Evolutionary conservation across 2,113 vertebrate genomes (phyloP), one percentile per base, ranked within the genome.

Genomic region (Thinocorus orbignyianus): DNA sequence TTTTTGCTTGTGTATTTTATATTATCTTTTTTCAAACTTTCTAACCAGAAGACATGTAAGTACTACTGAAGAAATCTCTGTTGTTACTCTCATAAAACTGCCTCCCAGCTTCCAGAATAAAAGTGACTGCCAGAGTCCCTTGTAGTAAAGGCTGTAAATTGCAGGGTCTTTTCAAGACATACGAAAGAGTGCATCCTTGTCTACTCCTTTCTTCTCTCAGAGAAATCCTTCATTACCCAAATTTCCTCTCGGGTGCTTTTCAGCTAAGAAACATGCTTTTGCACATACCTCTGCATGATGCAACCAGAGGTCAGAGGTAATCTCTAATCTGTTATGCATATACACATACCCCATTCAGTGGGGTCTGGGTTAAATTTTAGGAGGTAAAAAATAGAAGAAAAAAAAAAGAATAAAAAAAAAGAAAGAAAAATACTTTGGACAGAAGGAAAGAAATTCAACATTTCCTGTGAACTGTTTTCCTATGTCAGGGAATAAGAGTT

Each of bases 381-480:
- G 2, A 6, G 1, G 0, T 3, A 2, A 17, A 19, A 17, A 19
- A 9, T 4, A 9, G 7, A 20, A 6, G 4, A 8, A 30, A 49
- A 49, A 24, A 49, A 52, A 14, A 28, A 23, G 25, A 49, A 23
- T 7, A 28, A 6, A 11, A 10, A 20, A 4, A 39, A 68, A 1
- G 20, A 11, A 30, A 24, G 33, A 7, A 13, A 16, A 41, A 2
- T 10, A 24, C 18, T 79, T 70, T 35, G 15, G 11, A 20, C 8
- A 46, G 33, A 14, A 68, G 17, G 28, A 54, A 71, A 83, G 23
- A 25, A 91, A 44, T 30, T 6, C 3, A 41, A 0, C 35, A 12
- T 46, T 73, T 70, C n/a, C 51, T 74, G 17, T 30, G 10, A 73
- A 22, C 17, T 39, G 1, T 31, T 70, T 78, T 70, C 18, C 8